Evolutionary conservation across 2,113 vertebrate genomes (phyloP).

Genomic region (Andinoacara biseriatus): DNA sequence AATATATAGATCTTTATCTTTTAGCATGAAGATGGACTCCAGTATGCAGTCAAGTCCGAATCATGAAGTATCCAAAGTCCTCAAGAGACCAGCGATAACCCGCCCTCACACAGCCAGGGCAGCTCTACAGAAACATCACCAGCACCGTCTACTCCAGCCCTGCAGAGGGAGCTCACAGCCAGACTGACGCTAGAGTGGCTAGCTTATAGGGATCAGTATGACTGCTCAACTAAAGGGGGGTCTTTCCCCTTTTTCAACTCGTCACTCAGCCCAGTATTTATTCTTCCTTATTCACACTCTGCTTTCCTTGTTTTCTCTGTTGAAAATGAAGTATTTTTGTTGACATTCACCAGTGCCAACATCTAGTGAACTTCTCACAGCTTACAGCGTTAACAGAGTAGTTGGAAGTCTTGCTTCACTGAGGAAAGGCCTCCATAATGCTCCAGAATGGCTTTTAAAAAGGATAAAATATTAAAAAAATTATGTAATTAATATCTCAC

Average conservation of each 20-base stretch:
- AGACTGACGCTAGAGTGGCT: constrained; percentile 42
- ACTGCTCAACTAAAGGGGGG: not conserved
- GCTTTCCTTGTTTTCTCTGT: not conserved
- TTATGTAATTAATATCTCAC: not conserved
- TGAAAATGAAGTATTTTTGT: not conserved
- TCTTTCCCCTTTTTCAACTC: not conserved
- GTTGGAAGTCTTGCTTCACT: not conserved
- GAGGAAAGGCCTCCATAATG: not conserved
- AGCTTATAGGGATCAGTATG: not conserved
- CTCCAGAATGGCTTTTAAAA: not conserved
- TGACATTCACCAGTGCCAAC: not conserved
- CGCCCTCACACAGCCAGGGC: constrained; percentile 74
- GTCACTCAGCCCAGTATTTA: not conserved
- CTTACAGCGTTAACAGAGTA: not conserved
- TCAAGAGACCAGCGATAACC: constrained; percentile 21
- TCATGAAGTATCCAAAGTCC: constrained; percentile 50
- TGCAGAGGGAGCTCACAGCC: constrained; percentile 58
- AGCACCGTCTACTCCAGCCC: constrained; percentile 53
- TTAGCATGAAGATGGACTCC: constrained; percentile 62
- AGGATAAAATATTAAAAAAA: not conserved
- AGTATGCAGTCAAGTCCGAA: constrained; percentile 22
- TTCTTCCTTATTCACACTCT: not conserved
- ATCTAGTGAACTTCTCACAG: not conserved
- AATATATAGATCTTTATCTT: constrained; percentile 1
- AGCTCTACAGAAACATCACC: constrained; percentile 73